Evolutionary conservation across 2,113 vertebrate species (phyloP).

Genomic region (Turnix velox): DNA sequence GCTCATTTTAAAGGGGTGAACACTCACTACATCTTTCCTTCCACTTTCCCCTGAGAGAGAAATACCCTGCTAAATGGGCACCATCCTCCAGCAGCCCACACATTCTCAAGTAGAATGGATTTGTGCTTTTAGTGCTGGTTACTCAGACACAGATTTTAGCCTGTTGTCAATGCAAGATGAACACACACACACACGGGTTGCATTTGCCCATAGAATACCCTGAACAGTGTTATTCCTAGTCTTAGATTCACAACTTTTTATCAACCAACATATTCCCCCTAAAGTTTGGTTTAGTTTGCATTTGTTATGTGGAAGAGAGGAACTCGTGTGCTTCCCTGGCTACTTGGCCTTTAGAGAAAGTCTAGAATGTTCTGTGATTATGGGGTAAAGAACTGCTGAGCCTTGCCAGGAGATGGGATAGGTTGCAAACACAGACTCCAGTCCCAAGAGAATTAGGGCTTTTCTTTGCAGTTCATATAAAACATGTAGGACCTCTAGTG

Average conservation of each 20-base stretch:
- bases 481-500: neutral
- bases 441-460: neutral
- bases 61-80: neutral
- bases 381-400: neutral
- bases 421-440: neutral
- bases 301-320: neutral
- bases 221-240: neutral
- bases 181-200: neutral
- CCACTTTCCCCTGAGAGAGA: constrained; percentile 52
- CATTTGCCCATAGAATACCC: neutral
- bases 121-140: constrained; percentile 59
- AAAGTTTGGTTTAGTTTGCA: neutral
- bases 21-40: neutral
- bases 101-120: neutral
- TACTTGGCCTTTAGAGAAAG: neutral
- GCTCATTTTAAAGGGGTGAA: neutral
- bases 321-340: neutral
- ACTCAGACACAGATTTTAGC: neutral
- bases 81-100: neutral
- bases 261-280: neutral
- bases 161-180: neutral
- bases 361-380: neutral
- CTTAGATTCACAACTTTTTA: neutral
- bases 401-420: neutral
- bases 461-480: neutral